Conservation (phyloP, 2,797 vertebrate genomes). For the Harpagifer antarcticus region DNA sequence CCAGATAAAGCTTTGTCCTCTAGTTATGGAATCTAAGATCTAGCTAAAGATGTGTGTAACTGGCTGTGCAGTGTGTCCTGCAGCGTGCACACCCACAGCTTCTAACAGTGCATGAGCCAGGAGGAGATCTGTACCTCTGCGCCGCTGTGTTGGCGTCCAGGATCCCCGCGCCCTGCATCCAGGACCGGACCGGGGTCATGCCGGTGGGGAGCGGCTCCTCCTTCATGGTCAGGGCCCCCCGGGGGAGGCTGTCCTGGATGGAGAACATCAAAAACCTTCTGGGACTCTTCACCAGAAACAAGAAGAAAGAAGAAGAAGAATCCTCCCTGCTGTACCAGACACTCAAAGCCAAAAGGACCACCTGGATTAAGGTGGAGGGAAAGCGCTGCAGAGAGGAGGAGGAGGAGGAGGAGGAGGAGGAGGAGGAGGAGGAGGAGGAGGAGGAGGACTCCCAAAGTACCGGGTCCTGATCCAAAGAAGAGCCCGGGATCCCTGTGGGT, state of each 20-base stretch:
- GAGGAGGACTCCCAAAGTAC: conserved; percentile 75
- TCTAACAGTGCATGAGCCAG: no score
- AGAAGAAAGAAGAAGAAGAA: conserved; percentile 74
- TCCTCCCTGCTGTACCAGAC: conserved; percentile 77
- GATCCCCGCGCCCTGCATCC: conserved; percentile 96
- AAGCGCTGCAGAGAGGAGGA: conserved; percentile 62
- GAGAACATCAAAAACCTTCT: conserved; percentile 92
- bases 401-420: not conserved
- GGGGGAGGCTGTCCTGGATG: conserved; percentile 95
- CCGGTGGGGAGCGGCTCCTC: conserved; percentile 93
- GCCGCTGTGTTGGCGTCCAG: conserved; percentile 96
- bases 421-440: not conserved
- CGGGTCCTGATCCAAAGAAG: conserved; percentile 85
- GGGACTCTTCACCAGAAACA: conserved; percentile 77
- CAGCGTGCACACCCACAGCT: no score
- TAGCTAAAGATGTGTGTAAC: no score
- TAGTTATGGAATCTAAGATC: no score
- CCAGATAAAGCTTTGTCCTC: no score
- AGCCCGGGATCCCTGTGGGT: conserved; percentile 83
- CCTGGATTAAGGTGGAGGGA: conserved; percentile 86
- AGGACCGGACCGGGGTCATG: conserved; percentile 94
- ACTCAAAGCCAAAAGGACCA: conserved; percentile 75
- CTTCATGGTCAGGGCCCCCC: conserved; percentile 95
- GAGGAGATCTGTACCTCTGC: conserved; percentile 89
- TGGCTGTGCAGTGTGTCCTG: not conserved